Conservation (phyloP, 2,113 vertebrate genomes). For the Alosa alosa region DNA sequence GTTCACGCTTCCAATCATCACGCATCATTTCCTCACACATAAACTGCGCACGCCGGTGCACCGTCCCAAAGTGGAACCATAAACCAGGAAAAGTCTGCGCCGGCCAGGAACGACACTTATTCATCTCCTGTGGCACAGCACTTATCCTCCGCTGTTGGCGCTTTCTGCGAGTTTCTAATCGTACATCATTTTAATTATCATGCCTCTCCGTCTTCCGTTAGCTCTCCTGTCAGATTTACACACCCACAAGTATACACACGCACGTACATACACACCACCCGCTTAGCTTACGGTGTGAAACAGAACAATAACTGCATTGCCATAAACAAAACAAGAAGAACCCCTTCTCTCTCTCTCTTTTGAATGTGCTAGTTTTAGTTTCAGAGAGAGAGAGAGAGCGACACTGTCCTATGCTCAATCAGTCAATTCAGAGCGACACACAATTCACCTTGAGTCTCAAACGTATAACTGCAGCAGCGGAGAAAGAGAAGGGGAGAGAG, state of each 20-base stretch:
- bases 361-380: conserved; percentile 45
- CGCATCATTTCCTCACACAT: neutral
- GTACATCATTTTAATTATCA: conserved; percentile 10
- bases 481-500: conserved; percentile 14
- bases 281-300: neutral
- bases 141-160: neutral
- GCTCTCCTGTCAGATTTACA: neutral
- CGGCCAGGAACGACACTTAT: neutral
- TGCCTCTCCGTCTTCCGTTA: neutral
- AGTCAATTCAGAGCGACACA: conserved; percentile 33
- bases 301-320: conserved; percentile 40
- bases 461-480: conserved; percentile 56
- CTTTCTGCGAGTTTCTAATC: neutral
- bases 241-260: neutral
- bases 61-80: conserved; percentile 4
- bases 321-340: conserved; percentile 28
- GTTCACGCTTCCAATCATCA: neutral
- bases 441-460: conserved; percentile 70
- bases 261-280: conserved; percentile 9
- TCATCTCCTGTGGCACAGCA: neutral
- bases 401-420: conserved; percentile 18
- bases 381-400: conserved; percentile 29
- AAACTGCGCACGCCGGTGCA: neutral
- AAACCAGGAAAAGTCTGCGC: neutral
- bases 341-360: neutral